phyloP scores from a whole-genome alignment of 2,888 invertebrate genomes.

The Sceliomorpha sp. region DNA sequence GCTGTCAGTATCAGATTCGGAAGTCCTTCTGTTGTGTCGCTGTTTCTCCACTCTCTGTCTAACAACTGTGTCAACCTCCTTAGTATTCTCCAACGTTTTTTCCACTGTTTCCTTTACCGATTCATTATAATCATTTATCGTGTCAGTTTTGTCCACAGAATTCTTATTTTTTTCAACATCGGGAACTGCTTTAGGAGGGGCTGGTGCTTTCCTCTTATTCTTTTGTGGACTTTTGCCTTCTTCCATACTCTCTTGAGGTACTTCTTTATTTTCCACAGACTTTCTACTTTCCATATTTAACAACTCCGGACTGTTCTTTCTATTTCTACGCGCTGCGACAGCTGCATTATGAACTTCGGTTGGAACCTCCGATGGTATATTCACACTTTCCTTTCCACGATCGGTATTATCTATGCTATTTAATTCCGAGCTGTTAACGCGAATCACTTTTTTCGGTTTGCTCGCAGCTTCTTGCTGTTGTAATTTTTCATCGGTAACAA shows the following conservation, averaged over 20 bases:
- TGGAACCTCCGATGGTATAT: conserved; percentile 86
- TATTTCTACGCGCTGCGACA: conserved; percentile 85
- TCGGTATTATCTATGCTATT: conserved; percentile 62
- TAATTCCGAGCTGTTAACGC: conserved; percentile 43
- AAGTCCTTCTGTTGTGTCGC: conserved; percentile 65
- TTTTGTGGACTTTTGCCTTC: conserved; percentile 82
- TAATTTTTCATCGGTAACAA: too few species aligned
- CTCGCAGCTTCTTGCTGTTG: conserved; percentile 67
- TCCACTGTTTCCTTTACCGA: conserved; percentile 64
- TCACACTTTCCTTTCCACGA: conserved; percentile 59
- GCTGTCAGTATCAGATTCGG: too few species aligned
- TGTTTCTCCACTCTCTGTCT: conserved; percentile 37
- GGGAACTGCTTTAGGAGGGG: conserved; percentile 83
- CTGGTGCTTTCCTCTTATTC: conserved; percentile 87
- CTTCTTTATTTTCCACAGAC: conserved; percentile 44
- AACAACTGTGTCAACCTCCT: conserved; percentile 51
- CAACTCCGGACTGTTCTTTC: conserved; percentile 81
- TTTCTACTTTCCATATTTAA: conserved; percentile 43
- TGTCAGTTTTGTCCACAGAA: conserved; percentile 65
- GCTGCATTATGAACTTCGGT: conserved; percentile 88
- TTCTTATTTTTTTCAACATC: conserved; percentile 43
- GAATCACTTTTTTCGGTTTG: conserved; percentile 77
- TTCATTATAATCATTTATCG: conserved; percentile 68
- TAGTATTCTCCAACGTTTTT: conserved; percentile 58
- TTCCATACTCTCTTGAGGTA: conserved; percentile 65